A percentile compares a stretch with the other conserved stretches of the same genome.
These are phyloP conservation scores for Congeria kusceri DNA, from an alignment of 2,888 invertebrate species.

Conservation along the genomic window DNA sequence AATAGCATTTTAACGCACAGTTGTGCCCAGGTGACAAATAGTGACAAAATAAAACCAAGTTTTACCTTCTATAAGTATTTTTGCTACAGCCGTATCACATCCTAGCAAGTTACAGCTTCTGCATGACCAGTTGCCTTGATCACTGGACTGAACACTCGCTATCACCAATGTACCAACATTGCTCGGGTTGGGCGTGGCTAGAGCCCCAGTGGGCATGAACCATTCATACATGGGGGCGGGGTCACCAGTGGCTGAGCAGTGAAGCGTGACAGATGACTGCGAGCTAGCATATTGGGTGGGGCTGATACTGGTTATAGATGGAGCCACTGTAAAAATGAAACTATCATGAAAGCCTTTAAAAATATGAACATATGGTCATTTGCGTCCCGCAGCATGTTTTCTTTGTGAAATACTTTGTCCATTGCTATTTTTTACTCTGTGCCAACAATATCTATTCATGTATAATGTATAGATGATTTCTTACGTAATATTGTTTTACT, in stretches of 20 bases:
- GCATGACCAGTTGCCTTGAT: slow-evolving; percentile 58
- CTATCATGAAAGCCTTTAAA: too few species aligned
- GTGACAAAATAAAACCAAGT: too few species aligned
- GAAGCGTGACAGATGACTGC: slow-evolving; percentile 47
- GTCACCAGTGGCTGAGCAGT: slow-evolving; percentile 59
- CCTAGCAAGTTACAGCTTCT: slow-evolving; percentile 53
- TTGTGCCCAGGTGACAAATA: too few species aligned
- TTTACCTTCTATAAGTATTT: slow-evolving; percentile 52
- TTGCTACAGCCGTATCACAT: slow-evolving; percentile 35
- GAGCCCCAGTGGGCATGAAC: slow-evolving; percentile 49
- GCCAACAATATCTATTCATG: too few species aligned
- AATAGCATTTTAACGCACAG: too few species aligned
- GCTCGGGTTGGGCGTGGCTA: background rate
- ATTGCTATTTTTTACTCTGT: too few species aligned
- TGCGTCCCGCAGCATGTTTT: too few species aligned
- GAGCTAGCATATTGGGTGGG: slow-evolving; percentile 45
- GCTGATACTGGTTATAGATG: slow-evolving; percentile 48
- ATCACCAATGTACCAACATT: too few species aligned
- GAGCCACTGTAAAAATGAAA: slow-evolving; percentile 39
- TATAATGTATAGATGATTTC: too few species aligned
- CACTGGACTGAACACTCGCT: slow-evolving; percentile 33
- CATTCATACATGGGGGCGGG: slow-evolving; percentile 51
- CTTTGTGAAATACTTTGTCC: too few species aligned
- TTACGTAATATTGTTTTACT: too few species aligned
- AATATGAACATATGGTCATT: too few species aligned